Evolutionary conservation across 2,113 vertebrate genomes (phyloP), one percentile per base, ranked within the genome.

Genomic region (Strix aluco): DNA sequence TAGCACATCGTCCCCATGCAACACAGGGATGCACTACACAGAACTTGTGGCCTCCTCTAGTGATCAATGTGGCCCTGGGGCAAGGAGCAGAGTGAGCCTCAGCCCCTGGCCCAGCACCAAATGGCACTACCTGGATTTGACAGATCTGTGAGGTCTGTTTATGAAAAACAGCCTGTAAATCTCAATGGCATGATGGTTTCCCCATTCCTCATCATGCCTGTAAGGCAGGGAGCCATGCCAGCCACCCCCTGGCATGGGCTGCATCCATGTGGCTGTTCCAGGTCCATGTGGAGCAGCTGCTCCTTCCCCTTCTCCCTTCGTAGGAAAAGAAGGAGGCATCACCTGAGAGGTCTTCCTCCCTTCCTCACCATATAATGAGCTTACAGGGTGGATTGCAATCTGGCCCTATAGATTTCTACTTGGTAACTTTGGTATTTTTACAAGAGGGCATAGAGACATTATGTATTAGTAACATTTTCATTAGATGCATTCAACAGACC

Each of bases 231-330:
- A 88, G 26, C 29, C 0, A 0, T 73, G 75, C 42, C 86, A 84
- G 83, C 25, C n/a, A 42, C 23, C 27, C 12, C 2, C 36, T 32
- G 8, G 15, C 1, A 1, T 59, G 21, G 54, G 36, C 80, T 82
- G 11, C 55, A 78, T 52, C 49, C 21, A 11, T 2, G 0, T 0
- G 0, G 8, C 42, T 83, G n/a, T 81, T 55, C 69, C 38, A 70
- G 54, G 8, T 40, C 75, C 46, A 34, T 54, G 51, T 0, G 0
- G 25, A 88, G 7, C 40, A 77, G 25, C n/a, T 0, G 0, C 6
- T 84, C 47, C 54, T 78, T 84, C 47, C 46, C 1, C 0, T 63
- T 65, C 34, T 17, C 5, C 25, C 46, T 62, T 9, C 2, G 1
- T 25, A 77, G 51, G 19, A 40, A 69, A 11, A 14, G 10, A 78